Evolutionary conservation across 2,888 invertebrate genomes (phyloP).

Genomic region (Dascillus cervinus): DNA sequence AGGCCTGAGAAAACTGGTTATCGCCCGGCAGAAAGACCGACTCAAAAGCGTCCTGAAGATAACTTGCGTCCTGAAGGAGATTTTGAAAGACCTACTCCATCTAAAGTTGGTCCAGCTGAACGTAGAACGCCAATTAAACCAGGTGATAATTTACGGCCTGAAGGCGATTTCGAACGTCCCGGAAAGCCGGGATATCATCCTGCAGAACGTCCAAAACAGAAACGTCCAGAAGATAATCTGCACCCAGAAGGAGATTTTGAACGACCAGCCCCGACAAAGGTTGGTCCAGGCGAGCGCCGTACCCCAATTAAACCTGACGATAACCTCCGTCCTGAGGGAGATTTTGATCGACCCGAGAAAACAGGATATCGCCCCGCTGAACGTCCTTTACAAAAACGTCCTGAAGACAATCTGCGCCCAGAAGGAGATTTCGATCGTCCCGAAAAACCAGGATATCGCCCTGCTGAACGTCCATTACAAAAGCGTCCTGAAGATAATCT

Average conservation of each 20-base stretch:
- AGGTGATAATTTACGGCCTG: slow-evolving; percentile 37
- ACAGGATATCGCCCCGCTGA: slow-evolving; percentile 33
- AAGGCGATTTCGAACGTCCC: slow-evolving; percentile 42
- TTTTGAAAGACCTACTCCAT: slow-evolving; percentile 39
- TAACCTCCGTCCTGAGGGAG: slow-evolving; percentile 49
- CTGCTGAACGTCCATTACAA: slow-evolving; percentile 33
- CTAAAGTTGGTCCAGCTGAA: slow-evolving; percentile 35
- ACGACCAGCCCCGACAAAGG: slow-evolving; percentile 35
- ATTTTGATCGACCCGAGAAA: slow-evolving; percentile 27
- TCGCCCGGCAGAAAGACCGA: slow-evolving; percentile 35
- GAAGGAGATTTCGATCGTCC: slow-evolving; percentile 44
- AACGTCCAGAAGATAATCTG: slow-evolving; percentile 49
- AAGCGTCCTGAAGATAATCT: slow-evolving; percentile 39
- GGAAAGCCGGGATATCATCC: slow-evolving; percentile 35
- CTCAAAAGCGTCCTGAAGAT: slow-evolving; percentile 48
- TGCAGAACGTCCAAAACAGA: slow-evolving; percentile 39
- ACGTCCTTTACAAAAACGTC: slow-evolving; percentile 37
- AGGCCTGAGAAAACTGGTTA: slow-evolving; percentile 40
- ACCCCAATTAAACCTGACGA: slow-evolving; percentile 39
- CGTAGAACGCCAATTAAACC: slow-evolving; percentile 31
- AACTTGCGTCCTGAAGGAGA: slow-evolving; percentile 50
- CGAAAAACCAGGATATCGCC: slow-evolving; percentile 33
- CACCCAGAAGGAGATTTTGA: slow-evolving; percentile 50
- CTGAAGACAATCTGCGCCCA: slow-evolving; percentile 46
- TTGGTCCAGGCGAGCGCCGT: slow-evolving; percentile 31